Conservation (phyloP, 2,797 vertebrate species). For the Taeniopygia guttata region DNA sequence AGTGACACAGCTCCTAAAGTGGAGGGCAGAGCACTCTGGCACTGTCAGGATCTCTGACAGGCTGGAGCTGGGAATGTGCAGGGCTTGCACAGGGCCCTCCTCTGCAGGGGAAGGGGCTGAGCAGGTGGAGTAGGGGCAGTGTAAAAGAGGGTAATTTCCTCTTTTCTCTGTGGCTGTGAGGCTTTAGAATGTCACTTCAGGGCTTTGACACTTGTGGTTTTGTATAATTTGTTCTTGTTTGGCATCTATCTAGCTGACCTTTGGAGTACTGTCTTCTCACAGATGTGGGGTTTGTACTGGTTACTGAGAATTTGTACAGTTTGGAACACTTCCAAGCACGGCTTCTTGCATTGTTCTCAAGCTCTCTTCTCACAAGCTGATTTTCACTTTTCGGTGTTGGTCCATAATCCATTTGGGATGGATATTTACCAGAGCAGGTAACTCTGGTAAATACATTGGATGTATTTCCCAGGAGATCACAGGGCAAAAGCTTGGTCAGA, state of each 20-base stretch:
- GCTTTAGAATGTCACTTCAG: not conserved
- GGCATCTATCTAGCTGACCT: not conserved
- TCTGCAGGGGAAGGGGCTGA: not conserved
- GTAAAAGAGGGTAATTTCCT: not conserved
- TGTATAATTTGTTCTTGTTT: not conserved
- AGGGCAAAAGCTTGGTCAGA: not conserved
- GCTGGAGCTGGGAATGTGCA: not conserved
- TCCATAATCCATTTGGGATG: not conserved
- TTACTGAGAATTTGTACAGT: not conserved
- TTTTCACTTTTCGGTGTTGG: not conserved
- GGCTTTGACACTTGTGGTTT: not conserved
- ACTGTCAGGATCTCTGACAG: fast-evolving
- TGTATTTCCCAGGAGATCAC: not conserved
- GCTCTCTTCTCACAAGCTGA: not conserved
- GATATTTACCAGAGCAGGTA: not conserved
- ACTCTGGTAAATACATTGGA: not conserved
- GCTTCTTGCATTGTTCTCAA: not conserved
- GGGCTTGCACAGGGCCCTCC: not conserved
- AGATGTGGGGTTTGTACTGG: not conserved
- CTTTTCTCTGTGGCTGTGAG: not conserved
- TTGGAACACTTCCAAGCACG: not conserved
- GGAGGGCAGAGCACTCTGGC: not conserved
- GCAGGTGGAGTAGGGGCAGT: not conserved
- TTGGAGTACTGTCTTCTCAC: not conserved
- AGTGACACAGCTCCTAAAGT: fast-evolving